phyloP scores from a whole-genome alignment of 2,888 invertebrate genomes.

The Tigriopus californicus region DNA sequence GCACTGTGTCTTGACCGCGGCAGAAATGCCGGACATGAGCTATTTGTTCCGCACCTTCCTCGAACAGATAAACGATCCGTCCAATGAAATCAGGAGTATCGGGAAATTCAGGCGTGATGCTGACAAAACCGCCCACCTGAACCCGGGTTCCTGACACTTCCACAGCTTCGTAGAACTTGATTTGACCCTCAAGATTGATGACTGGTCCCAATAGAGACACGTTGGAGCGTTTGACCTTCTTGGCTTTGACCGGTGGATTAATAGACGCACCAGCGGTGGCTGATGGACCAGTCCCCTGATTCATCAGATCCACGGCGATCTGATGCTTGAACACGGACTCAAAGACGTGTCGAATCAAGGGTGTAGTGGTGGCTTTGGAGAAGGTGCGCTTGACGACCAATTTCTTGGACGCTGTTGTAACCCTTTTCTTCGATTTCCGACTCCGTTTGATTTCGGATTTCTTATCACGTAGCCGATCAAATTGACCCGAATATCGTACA shows the following conservation, averaged over 20 bases:
- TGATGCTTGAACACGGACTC: background rate
- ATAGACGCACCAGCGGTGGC: background rate
- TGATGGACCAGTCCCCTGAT: background rate
- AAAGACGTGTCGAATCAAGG: background rate
- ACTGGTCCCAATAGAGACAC: background rate
- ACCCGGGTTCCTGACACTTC: background rate
- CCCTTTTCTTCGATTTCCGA: no score
- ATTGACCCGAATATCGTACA: no score
- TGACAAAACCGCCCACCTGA: background rate
- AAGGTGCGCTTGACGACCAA: no score
- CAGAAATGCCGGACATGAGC: slow-evolving; percentile 1
- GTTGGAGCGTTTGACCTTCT: background rate
- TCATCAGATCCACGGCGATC: background rate
- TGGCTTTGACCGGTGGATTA: background rate
- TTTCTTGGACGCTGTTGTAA: no score
- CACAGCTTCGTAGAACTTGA: no score
- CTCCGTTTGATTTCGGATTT: no score
- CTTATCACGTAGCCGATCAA: no score
- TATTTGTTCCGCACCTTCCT: background rate
- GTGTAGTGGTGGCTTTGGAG: background rate
- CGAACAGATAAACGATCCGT: background rate
- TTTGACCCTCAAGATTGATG: no score
- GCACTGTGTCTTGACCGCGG: slow-evolving; percentile 49
- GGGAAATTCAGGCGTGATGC: background rate
- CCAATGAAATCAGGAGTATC: background rate